These are phyloP conservation scores for Malurus elegans DNA, from an alignment of 2,113 vertebrate species.

Conservation along the genomic window DNA sequence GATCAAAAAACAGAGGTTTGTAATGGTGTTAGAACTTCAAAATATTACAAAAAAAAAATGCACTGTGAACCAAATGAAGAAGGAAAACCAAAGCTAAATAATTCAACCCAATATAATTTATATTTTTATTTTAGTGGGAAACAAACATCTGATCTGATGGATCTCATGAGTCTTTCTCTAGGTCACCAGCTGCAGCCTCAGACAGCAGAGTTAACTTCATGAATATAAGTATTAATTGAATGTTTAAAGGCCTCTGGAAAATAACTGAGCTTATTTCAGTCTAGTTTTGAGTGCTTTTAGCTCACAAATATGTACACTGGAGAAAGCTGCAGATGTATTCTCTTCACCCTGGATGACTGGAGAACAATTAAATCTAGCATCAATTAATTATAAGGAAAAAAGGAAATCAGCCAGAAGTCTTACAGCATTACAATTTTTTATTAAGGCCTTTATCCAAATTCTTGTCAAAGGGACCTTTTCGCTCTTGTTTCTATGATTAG, in stretches of 20 bases:
- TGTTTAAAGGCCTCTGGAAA: neutral
- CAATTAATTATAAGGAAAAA: neutral
- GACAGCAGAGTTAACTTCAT: neutral
- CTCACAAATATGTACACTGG: neutral
- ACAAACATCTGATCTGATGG: neutral
- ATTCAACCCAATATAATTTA: neutral
- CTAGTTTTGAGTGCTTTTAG: neutral
- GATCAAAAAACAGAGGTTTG: neutral
- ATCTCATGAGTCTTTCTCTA: neutral
- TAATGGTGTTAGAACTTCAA: neutral
- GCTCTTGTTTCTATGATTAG: conserved; percentile 31
- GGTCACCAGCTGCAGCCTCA: neutral
- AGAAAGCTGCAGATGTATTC: neutral
- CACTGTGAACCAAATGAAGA: neutral
- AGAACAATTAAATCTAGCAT: neutral
- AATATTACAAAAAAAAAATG: neutral
- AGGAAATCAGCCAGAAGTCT: neutral
- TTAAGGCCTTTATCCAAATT: neutral
- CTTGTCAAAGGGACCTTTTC: neutral
- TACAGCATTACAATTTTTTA: neutral
- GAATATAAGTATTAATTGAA: neutral
- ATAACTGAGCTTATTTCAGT: neutral
- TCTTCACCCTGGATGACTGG: neutral
- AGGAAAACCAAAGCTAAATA: neutral
- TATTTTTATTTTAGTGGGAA: neutral